Evolutionary conservation across 2,113 vertebrate species (phyloP).

Genomic region (Elephantulus edwardii): DNA sequence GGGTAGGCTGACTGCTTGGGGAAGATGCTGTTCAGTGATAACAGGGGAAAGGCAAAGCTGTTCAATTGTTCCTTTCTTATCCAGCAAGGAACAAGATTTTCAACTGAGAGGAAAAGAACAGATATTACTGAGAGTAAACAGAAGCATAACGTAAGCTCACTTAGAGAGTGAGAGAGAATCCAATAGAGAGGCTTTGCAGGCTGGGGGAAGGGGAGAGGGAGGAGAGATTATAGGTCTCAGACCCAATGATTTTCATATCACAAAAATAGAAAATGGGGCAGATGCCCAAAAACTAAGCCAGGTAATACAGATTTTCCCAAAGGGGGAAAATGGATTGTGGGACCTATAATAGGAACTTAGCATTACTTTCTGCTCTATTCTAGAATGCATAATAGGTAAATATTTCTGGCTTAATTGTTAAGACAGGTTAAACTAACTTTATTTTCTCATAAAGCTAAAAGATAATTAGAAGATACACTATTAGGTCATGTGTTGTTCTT

Average conservation of each 20-base stretch:
- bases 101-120: constrained; percentile 1
- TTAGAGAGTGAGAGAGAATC: background rate
- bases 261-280: constrained; percentile 38
- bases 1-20: background rate
- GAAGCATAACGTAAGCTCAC: constrained; percentile 10
- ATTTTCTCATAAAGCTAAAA: constrained; percentile 23
- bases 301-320: constrained; percentile 38
- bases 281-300: constrained; percentile 42
- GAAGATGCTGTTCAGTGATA: constrained; percentile 41
- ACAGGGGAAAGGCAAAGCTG: constrained; percentile 2
- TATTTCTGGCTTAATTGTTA: constrained; percentile 5
- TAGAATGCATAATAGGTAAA: background rate
- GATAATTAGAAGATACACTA: background rate
- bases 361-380: constrained; percentile 11
- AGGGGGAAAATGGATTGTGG: background rate
- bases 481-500: background rate
- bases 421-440: background rate
- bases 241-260: constrained; percentile 23
- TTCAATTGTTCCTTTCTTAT: constrained; percentile 59
- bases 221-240: constrained; percentile 31
- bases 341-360: background rate
- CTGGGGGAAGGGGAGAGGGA: background rate
- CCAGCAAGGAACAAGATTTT: constrained; percentile 32
- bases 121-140: constrained; percentile 17
- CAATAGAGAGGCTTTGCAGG: background rate